Conservation (phyloP, 2,113 vertebrate species). For the Brachyhypopomus occidentalis region DNA sequence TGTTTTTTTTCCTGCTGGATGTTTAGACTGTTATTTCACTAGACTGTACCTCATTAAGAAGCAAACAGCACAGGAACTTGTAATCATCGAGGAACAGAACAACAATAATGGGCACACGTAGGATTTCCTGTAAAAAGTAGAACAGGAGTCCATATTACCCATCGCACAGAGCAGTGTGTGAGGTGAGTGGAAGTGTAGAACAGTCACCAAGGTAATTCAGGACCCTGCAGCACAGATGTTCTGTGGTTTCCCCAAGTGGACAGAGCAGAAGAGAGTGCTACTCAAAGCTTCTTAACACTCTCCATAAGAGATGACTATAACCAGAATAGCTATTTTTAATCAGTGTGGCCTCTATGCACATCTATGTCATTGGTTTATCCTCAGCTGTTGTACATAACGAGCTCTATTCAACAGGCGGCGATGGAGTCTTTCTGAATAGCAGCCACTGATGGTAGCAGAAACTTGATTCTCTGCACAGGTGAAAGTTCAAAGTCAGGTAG, state of each 20-base stretch:
- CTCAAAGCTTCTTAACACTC: neutral
- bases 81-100: neutral
- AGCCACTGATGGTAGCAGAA: slow-evolving; percentile 26
- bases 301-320: neutral
- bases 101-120: slow-evolving; percentile 14
- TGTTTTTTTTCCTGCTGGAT: slow-evolving; percentile 41
- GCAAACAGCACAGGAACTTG: slow-evolving; percentile 20
- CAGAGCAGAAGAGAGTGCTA: neutral
- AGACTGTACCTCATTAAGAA: slow-evolving; percentile 36
- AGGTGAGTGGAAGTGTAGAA: neutral
- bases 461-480: slow-evolving; percentile 21
- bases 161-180: neutral
- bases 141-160: neutral
- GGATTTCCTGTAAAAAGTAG: slow-evolving; percentile 12
- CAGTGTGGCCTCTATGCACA: slow-evolving; percentile 6
- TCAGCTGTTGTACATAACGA: slow-evolving; percentile 30
- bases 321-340: neutral
- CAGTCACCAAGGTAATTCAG: neutral
- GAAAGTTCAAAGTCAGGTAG: slow-evolving; percentile 28
- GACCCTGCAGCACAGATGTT: neutral
- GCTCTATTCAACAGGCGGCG: neutral
- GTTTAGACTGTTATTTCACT: neutral
- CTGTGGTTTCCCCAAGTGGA: neutral
- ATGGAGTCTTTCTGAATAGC: slow-evolving; percentile 29
- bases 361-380: neutral